These are phyloP conservation scores for Malurus alboscapulatus DNA, from an alignment of 2,113 vertebrate species.

Conservation along the genomic window DNA sequence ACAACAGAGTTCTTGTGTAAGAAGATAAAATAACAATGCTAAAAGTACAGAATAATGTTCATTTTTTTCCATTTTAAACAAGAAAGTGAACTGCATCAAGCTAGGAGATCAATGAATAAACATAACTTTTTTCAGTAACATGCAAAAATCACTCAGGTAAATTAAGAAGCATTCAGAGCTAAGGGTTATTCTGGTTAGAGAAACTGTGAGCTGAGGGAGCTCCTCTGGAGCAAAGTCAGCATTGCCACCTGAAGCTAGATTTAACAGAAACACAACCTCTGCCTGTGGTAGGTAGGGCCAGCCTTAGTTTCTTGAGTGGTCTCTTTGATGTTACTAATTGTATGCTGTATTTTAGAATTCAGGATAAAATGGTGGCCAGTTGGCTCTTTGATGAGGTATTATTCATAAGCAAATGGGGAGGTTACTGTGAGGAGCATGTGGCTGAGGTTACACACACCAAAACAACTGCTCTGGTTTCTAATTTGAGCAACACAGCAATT, in stretches of 20 bases:
- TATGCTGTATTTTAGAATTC: neutral
- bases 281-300: neutral
- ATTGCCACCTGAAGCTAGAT: neutral
- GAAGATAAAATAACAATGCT: neutral
- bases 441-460: constrained; percentile 4
- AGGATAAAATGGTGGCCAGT: neutral
- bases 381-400: constrained; percentile 8
- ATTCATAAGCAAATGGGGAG: neutral
- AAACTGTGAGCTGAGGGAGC: neutral
- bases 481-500: constrained; percentile 7
- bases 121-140: neutral
- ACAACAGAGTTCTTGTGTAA: neutral
- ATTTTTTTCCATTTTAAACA: neutral
- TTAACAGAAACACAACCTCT: neutral
- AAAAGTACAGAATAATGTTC: neutral
- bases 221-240: neutral
- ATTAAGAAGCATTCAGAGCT: neutral
- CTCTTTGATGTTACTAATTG: constrained; percentile 36
- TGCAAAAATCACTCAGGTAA: neutral
- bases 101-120: neutral
- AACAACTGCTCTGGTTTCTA: neutral
- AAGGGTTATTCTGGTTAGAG: neutral
- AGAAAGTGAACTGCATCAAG: neutral
- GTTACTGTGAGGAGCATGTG: neutral
- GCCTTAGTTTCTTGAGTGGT: neutral